Base-by-base conservation (phyloP, 2,113 vertebrate species). In the Pithys albifrons region DNA sequence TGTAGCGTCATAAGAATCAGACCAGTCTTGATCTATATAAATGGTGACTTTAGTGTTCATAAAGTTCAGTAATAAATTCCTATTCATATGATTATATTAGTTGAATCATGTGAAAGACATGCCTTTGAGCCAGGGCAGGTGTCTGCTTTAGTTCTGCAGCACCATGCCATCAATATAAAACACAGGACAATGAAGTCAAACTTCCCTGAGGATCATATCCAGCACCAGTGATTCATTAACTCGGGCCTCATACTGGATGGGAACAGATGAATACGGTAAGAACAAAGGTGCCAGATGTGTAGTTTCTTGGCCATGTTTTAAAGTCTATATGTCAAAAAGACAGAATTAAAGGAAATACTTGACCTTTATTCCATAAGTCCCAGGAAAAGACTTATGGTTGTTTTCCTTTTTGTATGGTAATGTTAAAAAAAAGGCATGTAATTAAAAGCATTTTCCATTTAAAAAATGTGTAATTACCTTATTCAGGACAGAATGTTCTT, bases 51-150 rank as follows among this genome's bases (percentile, higher is more conserved):
- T 45, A 54, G 13, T 65, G 45, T 93, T 71, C 52, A 59, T 78
- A 82, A 97, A 93, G 82, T 85, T 93, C 57, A 74, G 72, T 78
- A 84, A 91, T 74, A 86, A 91, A 74, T 91, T 84, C 70, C 70
- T 91, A 55, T 85, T 91, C 66, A 28, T 91, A 75, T 79, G 73
- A 65, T 41, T 78, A 88, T 57, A 72, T 89, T 95, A 75, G 51
- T 2, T 88, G 49, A 78, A 67, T 92, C 59, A 43, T 69, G 74
- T 75, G 46, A 87, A 95, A 87, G 49, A 72, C 23, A 29, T 79
- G 74, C 46, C 54, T 89, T 74, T 79, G 71, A 91, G 81, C 45
- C 64, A 93, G 55, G 43, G 28, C 58, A 94, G 81, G 79, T 85
- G 69, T 82, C 71, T 93, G 55, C 13, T 85, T 88, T 88, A 90